These are phyloP conservation scores for Macrobrachium rosenbergii DNA, from an alignment of 1,140 invertebrate species.

Conservation along the genomic window DNA sequence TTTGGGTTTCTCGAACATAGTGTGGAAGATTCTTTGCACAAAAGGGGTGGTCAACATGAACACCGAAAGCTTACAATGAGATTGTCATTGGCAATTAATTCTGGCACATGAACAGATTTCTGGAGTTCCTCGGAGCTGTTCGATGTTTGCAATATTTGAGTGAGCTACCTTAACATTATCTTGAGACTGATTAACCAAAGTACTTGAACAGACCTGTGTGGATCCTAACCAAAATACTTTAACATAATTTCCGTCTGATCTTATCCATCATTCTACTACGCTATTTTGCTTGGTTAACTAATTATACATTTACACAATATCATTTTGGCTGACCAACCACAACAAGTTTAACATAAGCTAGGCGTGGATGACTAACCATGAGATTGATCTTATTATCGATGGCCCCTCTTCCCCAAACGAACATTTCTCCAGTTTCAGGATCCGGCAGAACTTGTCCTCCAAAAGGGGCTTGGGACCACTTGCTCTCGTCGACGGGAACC, in stretches of 20 bases:
- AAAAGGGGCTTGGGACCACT: conserved; percentile 74
- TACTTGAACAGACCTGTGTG: too few species aligned
- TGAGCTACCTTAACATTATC: not conserved
- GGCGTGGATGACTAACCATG: conserved; percentile 68
- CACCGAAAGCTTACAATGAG: not conserved
- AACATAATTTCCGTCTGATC: not conserved
- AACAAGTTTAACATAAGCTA: too few species aligned
- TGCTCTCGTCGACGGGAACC: conserved; percentile 73
- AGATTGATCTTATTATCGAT: conserved; percentile 75
- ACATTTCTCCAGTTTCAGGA: conserved; percentile 67
- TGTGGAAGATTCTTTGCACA: too few species aligned
- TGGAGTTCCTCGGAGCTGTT: too few species aligned
- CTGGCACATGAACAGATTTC: too few species aligned
- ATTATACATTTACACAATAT: not conserved
- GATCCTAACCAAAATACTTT: not conserved
- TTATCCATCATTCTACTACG: not conserved
- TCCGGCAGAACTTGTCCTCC: conserved; percentile 71
- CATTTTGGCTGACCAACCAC: not conserved
- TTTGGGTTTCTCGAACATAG: too few species aligned
- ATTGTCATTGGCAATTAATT: too few species aligned
- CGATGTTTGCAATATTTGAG: too few species aligned
- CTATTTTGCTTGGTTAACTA: not conserved
- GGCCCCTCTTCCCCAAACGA: conserved; percentile 75
- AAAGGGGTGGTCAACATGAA: not conserved
- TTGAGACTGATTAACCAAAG: not conserved